Percentiles rank a stretch among this genome's conserved stretches.
These are phyloP conservation scores for Dufourea novaeangliae DNA, from an alignment of 1,140 invertebrate species.

Conservation along the genomic window DNA sequence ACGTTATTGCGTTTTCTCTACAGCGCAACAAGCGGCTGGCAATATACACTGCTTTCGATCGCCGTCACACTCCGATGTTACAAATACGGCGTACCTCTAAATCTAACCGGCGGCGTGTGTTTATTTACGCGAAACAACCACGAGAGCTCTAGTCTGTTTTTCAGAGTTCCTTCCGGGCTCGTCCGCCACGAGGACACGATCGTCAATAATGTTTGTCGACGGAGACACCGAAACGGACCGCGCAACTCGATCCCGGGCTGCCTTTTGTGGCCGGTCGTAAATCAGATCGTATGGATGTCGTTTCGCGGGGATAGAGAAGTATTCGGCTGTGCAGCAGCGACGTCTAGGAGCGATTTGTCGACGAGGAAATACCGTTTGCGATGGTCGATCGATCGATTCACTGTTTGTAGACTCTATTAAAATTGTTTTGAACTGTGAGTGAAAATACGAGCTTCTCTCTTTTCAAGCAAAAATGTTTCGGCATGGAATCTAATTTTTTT, in stretches of 20 bases:
- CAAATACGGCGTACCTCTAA: constrained; percentile 42
- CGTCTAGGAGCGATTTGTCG: too few relatives aligned
- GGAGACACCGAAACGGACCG: neutral
- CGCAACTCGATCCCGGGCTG: constrained; percentile 12
- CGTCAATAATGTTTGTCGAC: neutral
- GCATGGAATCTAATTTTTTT: too few relatives aligned
- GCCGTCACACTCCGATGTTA: constrained; percentile 16
- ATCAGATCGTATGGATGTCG: too few relatives aligned
- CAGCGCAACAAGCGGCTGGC: constrained; percentile 65
- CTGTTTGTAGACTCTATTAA: too few relatives aligned
- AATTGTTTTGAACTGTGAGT: too few relatives aligned
- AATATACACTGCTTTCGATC: constrained; percentile 66
- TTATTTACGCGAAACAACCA: constrained; percentile 51
- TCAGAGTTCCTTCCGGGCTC: neutral
- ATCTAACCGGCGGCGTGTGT: constrained; percentile 46
- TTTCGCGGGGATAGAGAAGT: too few relatives aligned
- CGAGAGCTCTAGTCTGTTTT: neutral
- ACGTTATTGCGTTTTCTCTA: constrained; percentile 67
- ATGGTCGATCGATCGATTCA: too few relatives aligned
- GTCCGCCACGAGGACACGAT: neutral
- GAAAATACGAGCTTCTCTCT: too few relatives aligned
- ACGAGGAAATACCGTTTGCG: too few relatives aligned
- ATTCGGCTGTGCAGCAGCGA: too few relatives aligned
- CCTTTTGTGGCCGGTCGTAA: too few relatives aligned
- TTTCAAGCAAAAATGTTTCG: too few relatives aligned